phyloP scores from a whole-genome alignment of 1,140 invertebrate genomes.

The Magallana ariakensis region DNA sequence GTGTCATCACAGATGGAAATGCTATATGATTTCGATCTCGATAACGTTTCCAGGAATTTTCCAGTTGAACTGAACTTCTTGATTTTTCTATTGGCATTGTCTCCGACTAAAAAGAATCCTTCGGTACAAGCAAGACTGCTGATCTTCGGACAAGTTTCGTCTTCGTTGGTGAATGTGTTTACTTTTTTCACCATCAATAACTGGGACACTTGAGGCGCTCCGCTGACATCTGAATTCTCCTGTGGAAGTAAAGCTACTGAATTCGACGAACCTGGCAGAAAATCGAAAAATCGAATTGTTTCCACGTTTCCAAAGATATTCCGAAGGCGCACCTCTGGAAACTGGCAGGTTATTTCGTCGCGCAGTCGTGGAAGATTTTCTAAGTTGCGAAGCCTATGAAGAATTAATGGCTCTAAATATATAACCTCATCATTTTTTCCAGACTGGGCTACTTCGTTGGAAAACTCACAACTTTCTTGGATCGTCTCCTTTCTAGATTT shows the following conservation, averaged over 20 bases:
- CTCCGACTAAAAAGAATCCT: slow-evolving; percentile 30
- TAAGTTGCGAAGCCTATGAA: slow-evolving; percentile 19
- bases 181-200: slow-evolving; percentile 30
- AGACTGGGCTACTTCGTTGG: slow-evolving; percentile 12
- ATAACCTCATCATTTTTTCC: slow-evolving; percentile 47
- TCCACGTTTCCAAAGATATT: slow-evolving; percentile 50
- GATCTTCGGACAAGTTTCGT: slow-evolving; percentile 50
- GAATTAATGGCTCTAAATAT: slow-evolving; percentile 39
- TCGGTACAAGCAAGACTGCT: slow-evolving; percentile 35
- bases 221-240: slow-evolving; percentile 36
- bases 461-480: slow-evolving; percentile 42
- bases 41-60: slow-evolving; percentile 15
- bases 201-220: slow-evolving; percentile 38
- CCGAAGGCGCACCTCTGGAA: slow-evolving; percentile 45
- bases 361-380: slow-evolving; percentile 38
- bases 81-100: slow-evolving; percentile 51
- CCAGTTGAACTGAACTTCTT: slow-evolving; percentile 43
- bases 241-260: not conserved
- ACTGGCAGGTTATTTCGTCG: slow-evolving; percentile 35
- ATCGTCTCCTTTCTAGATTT: slow-evolving; percentile 21
- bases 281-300: slow-evolving; percentile 49
- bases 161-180: slow-evolving; percentile 47
- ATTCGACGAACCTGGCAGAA: slow-evolving; percentile 34
- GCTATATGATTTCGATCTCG: slow-evolving; percentile 26
- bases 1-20: slow-evolving; percentile 43